Evolutionary conservation across 2,888 invertebrate genomes (phyloP).

Genomic region (Drosophila acutilabella): DNA sequence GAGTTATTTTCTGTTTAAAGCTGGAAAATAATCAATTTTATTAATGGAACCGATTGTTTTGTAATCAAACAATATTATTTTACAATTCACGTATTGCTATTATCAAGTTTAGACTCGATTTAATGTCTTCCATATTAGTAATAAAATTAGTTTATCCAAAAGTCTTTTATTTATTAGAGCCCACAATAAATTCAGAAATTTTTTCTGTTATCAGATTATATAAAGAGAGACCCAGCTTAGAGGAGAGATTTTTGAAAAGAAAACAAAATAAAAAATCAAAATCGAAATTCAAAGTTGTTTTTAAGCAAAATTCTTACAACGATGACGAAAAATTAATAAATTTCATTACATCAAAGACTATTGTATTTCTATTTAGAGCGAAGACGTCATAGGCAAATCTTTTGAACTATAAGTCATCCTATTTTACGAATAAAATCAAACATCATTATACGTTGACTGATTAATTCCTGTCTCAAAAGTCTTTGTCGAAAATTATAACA

Average conservation of each 20-base stretch:
- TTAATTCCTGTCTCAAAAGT: neutral
- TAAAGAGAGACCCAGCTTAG: too few species aligned
- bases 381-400: neutral
- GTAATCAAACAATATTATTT: neutral
- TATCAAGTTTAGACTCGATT: neutral
- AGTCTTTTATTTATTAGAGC: neutral
- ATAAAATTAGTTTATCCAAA: neutral
- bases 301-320: too few species aligned
- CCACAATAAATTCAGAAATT: neutral
- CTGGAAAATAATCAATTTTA: neutral
- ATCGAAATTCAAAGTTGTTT: too few species aligned
- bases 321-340: too few species aligned
- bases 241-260: too few species aligned
- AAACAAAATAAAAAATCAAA: too few species aligned
- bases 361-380: too few species aligned
- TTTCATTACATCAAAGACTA: too few species aligned
- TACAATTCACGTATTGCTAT: neutral
- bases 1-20: too few species aligned
- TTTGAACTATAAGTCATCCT: neutral
- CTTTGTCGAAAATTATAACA: neutral
- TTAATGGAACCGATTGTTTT: conserved; percentile 2
- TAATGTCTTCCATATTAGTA: neutral
- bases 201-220: too few species aligned
- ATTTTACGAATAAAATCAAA: neutral
- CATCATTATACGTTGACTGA: neutral